These are phyloP conservation scores for Cichlasoma orientale DNA, from an alignment of 2,797 vertebrate species.

Conservation along the genomic window DNA sequence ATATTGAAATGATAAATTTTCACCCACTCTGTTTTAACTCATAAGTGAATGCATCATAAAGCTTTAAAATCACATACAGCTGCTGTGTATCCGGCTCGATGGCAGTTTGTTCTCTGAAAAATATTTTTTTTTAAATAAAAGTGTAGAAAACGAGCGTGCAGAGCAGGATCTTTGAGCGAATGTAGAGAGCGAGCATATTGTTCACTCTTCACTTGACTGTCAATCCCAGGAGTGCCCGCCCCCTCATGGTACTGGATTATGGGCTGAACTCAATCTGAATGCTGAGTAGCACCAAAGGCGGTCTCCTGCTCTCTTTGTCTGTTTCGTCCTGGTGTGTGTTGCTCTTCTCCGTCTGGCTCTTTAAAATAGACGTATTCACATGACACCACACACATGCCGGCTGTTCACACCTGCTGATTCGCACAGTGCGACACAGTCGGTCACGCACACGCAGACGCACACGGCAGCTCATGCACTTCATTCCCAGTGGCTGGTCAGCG, in stretches of 20 bases:
- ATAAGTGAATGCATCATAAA: fast-evolving
- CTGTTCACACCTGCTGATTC: conserved; percentile 61
- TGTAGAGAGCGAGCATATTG: conserved; percentile 26
- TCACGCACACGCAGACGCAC: conserved; percentile 27
- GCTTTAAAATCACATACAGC: neutral
- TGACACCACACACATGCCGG: conserved; percentile 56
- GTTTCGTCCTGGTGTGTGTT: conserved; percentile 39
- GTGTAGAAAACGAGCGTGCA: neutral
- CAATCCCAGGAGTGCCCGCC: conserved; percentile 57
- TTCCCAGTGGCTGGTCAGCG: conserved; percentile 42
- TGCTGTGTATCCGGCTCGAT: neutral
- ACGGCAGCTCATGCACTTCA: conserved; percentile 35
- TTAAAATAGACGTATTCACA: conserved; percentile 56
- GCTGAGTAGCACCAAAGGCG: conserved; percentile 42
- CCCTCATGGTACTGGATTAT: conserved; percentile 62
- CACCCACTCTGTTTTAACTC: neutral
- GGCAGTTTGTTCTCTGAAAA: neutral
- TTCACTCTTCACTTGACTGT: conserved; percentile 60
- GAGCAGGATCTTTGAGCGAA: conserved; percentile 1
- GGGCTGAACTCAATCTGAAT: conserved; percentile 67
- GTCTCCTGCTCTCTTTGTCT: conserved; percentile 12
- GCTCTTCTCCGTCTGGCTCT: conserved; percentile 33
- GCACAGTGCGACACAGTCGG: conserved; percentile 53
- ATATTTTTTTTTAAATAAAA: neutral
- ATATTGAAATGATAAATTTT: neutral